phyloP scores from a whole-genome alignment of 2,888 invertebrate species.

The Andrena marginata region DNA sequence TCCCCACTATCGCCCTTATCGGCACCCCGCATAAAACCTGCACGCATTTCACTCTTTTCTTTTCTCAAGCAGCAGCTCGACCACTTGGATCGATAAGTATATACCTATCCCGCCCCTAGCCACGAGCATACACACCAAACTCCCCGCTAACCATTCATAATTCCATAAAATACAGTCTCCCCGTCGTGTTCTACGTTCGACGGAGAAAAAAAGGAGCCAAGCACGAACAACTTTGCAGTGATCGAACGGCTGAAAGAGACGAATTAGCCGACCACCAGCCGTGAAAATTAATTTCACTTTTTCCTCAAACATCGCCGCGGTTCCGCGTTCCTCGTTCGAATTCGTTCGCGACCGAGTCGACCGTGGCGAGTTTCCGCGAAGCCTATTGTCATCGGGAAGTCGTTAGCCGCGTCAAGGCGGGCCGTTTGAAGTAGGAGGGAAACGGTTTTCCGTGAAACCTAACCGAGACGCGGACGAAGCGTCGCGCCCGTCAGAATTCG shows the following conservation, averaged over 20 bases:
- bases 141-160: too few species aligned
- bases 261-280: slow-evolving; percentile 6
- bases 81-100: slow-evolving; percentile 1
- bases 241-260: slow-evolving; percentile 9
- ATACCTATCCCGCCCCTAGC: background rate
- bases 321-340: slow-evolving; percentile 48
- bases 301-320: background rate
- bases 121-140: too few species aligned
- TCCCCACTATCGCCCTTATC: background rate
- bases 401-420: slow-evolving; percentile 35
- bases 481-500: background rate
- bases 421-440: slow-evolving; percentile 3
- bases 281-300: slow-evolving; percentile 34
- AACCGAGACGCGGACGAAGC: slow-evolving; percentile 19
- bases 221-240: background rate
- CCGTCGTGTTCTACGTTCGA: background rate
- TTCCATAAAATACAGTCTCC: too few species aligned
- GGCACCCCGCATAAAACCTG: background rate
- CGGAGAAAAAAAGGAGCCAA: background rate
- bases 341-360: slow-evolving; percentile 4
- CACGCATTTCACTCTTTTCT: background rate
- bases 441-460: slow-evolving; percentile 20
- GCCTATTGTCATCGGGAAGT: slow-evolving; percentile 34
- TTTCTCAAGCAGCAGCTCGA: background rate
- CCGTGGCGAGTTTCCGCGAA: slow-evolving; percentile 23